Base-by-base conservation (phyloP, 2,113 vertebrate species). In the Chaenocephalus aceratus region DNA sequence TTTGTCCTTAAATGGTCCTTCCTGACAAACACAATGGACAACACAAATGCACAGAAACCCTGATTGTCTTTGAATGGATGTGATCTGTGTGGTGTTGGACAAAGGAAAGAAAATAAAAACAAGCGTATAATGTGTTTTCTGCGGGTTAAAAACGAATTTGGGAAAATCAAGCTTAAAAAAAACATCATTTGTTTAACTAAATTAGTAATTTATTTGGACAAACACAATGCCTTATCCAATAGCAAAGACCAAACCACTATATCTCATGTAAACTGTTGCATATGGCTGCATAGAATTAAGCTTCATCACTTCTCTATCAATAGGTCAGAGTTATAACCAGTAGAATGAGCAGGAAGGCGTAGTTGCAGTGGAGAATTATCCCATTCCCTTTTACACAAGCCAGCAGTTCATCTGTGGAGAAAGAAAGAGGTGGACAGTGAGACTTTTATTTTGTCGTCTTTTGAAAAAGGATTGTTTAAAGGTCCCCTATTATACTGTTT, bases 371-470 rank as follows among this genome's bases (percentile, higher is more conserved):
- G n/a, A 82, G 53, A 5, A 6, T 52, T 30, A 69, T 80, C 45
- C 89, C 90, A 76, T 66, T 77, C 66, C 18, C 57, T 21, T 45
- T 65, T 3, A 48, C 0, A 77, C 91, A 92, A 26, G 45, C 0
- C 59, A 1, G 16, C 56, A 88, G 78, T 4, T 83, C 64, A 80
- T 91, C 91, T 92, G 88, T 66, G 41, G 52, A 79, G 18, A 75
- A 51, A 79, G 18, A 75, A 51, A 77, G 10, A 72, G 13, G 11
- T 0, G 81, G n/a, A 85, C 1, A 63, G 9, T 46, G 9, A 67
- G 2, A 57, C 6, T 52, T 57, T 79, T 3, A 54, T 21, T 26
- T 49, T 61, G 13, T 53, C 3, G 34, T 56, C 6, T 57, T 75
- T 63, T 6, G 77, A n/a, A 59, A 21, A 51, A 30, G 7, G 3